Percentiles rank a stretch among this genome's conserved stretches.
These are phyloP conservation scores for Diabrotica balteata DNA, from an alignment of 2,888 invertebrate species.

Conservation along the genomic window DNA sequence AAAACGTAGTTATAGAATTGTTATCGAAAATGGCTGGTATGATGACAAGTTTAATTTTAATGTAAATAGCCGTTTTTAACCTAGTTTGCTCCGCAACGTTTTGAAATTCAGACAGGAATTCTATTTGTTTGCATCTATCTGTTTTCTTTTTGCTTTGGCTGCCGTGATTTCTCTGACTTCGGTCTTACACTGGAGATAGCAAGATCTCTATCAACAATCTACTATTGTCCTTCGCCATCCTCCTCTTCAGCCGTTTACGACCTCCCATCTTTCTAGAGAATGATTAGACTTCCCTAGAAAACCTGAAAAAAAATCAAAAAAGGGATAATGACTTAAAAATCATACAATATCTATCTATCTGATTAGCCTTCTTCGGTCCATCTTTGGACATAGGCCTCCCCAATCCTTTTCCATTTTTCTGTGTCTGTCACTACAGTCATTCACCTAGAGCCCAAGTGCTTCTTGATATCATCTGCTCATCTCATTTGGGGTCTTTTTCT, in stretches of 20 bases:
- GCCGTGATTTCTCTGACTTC: slow-evolving; percentile 89
- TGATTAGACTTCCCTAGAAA: too few relatives aligned
- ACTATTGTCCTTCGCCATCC: slow-evolving; percentile 88
- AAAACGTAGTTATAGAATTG: slow-evolving; percentile 95
- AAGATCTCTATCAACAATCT: slow-evolving; percentile 87
- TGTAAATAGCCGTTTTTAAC: slow-evolving; percentile 86
- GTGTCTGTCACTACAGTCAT: too few relatives aligned
- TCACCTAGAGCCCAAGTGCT: too few relatives aligned
- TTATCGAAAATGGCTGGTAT: slow-evolving; percentile 97
- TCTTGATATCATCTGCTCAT: too few relatives aligned
- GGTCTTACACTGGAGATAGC: slow-evolving; percentile 74
- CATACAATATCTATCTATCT: too few relatives aligned
- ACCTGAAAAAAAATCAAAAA: too few relatives aligned
- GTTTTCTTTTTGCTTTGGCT: slow-evolving; percentile 94
- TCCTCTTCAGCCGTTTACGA: slow-evolving; percentile 67
- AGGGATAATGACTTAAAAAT: too few relatives aligned
- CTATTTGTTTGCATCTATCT: slow-evolving; percentile 94
- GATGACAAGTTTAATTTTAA: slow-evolving; percentile 92
- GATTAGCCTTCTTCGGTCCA: too few relatives aligned
- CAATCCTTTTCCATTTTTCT: too few relatives aligned
- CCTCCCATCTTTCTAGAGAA: slow-evolving; percentile 59
- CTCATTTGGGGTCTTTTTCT: too few relatives aligned
- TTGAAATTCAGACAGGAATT: slow-evolving; percentile 88
- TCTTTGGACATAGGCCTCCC: too few relatives aligned
- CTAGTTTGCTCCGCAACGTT: slow-evolving; percentile 85